phyloP scores from a whole-genome alignment of 2,888 invertebrate genomes.

The Onchidella celtica region DNA sequence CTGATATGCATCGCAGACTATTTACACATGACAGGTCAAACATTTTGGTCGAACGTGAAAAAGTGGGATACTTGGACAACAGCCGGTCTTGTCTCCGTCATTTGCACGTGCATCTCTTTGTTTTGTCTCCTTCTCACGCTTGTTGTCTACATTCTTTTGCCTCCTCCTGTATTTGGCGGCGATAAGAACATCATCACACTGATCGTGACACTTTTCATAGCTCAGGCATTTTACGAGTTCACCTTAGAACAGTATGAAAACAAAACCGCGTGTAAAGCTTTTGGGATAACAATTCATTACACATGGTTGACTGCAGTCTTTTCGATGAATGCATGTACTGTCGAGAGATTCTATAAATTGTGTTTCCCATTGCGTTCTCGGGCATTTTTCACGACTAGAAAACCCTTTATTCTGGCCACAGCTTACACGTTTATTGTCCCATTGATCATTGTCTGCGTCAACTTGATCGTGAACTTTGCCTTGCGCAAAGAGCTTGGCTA shows the following conservation, averaged over 20 bases:
- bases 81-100: constrained; percentile 36
- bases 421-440: constrained; percentile 6
- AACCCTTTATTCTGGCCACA: neutral
- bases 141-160: constrained; percentile 50
- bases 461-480: neutral
- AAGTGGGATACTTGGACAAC: neutral
- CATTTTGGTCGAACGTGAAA: too few species aligned
- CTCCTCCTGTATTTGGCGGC: constrained; percentile 52
- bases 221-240: constrained; percentile 55
- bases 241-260: constrained; percentile 33
- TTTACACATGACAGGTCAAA: neutral
- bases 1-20: constrained; percentile 3
- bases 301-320: constrained; percentile 56
- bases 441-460: neutral
- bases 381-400: neutral
- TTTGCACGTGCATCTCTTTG: constrained; percentile 53
- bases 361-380: constrained; percentile 15
- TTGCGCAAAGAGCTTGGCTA: constrained; percentile 44
- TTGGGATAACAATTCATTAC: constrained; percentile 59
- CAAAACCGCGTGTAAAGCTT: constrained; percentile 46
- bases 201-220: constrained; percentile 50
- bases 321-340: constrained; percentile 59
- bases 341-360: constrained; percentile 56
- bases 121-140: constrained; percentile 55
- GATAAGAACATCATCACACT: constrained; percentile 58